Evolutionary conservation across 2,888 invertebrate species (phyloP).

Genomic region (Syrphus vitripennis): DNA sequence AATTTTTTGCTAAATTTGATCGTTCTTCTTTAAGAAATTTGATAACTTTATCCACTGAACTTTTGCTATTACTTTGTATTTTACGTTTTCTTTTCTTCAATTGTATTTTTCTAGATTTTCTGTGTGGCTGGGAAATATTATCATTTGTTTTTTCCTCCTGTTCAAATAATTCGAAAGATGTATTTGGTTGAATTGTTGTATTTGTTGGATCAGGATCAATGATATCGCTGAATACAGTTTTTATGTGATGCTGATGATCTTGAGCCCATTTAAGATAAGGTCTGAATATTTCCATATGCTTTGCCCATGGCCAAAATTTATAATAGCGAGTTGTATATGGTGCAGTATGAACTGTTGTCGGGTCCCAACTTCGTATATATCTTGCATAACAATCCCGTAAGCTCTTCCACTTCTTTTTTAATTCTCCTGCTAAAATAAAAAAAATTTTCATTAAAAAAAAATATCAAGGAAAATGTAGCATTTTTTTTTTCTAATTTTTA

Average conservation of each 20-base stretch:
- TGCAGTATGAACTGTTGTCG: conserved; percentile 6
- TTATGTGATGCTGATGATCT: background rate
- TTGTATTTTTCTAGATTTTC: background rate
- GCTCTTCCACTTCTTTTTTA: conserved; percentile 42
- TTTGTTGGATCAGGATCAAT: background rate
- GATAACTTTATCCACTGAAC: conserved; percentile 1
- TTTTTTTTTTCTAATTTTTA: too few relatives aligned
- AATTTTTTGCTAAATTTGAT: background rate
- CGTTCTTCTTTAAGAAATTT: background rate
- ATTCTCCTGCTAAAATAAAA: conserved; percentile 27
- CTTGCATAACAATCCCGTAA: conserved; percentile 48
- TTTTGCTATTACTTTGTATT: too few relatives aligned
- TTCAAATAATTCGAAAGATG: background rate
- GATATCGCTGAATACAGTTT: background rate
- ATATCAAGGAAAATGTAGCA: too few relatives aligned
- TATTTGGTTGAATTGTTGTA: background rate
- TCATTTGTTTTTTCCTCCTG: background rate
- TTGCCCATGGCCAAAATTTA: conserved; percentile 50
- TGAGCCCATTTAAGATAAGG: conserved; percentile 32
- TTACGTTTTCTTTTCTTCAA: conserved; percentile 24
- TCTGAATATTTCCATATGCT: conserved; percentile 35
- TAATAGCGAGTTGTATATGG: conserved; percentile 11
- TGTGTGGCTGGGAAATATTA: background rate
- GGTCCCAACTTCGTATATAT: conserved; percentile 19
- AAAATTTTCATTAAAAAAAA: background rate